These are phyloP conservation scores for Leucophenga maculata DNA, from an alignment of 2,888 invertebrate species.

Conservation along the genomic window DNA sequence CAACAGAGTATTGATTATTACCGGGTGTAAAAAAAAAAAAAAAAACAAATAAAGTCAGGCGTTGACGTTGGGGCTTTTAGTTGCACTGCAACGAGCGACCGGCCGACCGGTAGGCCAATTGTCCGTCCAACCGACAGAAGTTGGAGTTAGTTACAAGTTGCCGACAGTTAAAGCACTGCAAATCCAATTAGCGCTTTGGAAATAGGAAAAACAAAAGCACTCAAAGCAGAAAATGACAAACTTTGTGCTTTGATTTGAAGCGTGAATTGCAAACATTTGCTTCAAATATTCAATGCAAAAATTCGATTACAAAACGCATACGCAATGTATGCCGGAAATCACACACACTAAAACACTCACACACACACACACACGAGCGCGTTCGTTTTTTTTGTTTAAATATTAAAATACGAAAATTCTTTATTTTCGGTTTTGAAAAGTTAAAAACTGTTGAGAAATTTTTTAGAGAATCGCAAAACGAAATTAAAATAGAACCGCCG, in stretches of 20 bases:
- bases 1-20: neutral
- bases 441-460: neutral
- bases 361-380: neutral
- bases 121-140: too few relatives aligned
- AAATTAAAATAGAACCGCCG: constrained; percentile 2
- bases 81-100: neutral
- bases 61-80: too few relatives aligned
- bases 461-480: neutral
- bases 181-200: constrained; percentile 54
- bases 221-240: neutral
- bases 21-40: neutral
- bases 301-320: neutral
- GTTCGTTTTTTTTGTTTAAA: neutral
- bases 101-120: too few relatives aligned
- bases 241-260: neutral
- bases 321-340: neutral
- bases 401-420: neutral
- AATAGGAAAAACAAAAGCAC: constrained; percentile 34
- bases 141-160: constrained; percentile 4
- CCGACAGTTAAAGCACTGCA: neutral
- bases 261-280: too few relatives aligned
- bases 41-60: neutral
- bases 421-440: neutral
- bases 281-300: neutral
- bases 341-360: neutral